Conservation (phyloP, 2,797 vertebrate species). For the Halcyon badia region DNA sequence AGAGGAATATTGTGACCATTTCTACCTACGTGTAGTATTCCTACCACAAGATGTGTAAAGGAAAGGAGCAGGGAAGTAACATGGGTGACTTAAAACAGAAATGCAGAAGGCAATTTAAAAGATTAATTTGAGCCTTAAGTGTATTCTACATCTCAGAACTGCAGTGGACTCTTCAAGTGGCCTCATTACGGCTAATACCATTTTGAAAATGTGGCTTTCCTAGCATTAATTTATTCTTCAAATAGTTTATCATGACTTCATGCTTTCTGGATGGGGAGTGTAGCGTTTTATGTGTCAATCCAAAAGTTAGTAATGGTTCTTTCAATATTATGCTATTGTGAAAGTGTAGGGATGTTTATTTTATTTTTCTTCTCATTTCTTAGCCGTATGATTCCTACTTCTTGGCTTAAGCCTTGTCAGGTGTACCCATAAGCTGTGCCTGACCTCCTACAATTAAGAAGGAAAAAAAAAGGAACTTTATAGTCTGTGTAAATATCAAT, state of each 20-base stretch:
- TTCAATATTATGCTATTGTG: background rate
- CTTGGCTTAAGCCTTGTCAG: background rate
- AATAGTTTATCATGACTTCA: background rate
- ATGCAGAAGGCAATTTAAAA: background rate
- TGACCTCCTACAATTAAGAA: background rate
- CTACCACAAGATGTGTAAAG: background rate
- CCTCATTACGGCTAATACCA: background rate
- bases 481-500: background rate
- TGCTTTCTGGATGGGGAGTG: fast-evolving
- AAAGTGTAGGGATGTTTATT: background rate
- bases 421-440: background rate
- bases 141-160: background rate
- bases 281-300: background rate
- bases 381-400: background rate
- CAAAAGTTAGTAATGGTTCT: background rate
- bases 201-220: background rate
- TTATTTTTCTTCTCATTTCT: background rate
- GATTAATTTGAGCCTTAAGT: background rate
- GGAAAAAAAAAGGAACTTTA: fast-evolving
- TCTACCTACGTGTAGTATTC: background rate
- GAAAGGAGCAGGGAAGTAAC: background rate
- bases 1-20: background rate
- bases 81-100: background rate
- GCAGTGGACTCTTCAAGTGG: background rate
- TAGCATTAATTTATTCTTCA: background rate